phyloP scores from a whole-genome alignment of 30 jellyfish, hydroid and myxozoan species.

The Rhopilema esculentum region DNA sequence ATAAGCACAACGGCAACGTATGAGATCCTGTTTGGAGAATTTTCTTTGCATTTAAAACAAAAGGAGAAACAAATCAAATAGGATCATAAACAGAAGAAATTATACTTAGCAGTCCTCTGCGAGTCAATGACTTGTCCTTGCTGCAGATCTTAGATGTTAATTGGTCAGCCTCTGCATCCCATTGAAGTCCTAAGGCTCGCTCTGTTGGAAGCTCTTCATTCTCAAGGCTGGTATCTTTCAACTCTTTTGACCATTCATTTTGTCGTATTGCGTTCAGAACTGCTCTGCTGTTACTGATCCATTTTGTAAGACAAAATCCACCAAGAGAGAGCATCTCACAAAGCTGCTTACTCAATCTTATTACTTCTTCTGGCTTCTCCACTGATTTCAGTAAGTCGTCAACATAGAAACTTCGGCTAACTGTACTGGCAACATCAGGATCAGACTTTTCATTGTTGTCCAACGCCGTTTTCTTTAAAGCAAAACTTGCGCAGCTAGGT shows the following conservation, averaged over 20 bases:
- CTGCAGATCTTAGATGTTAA: conserved; percentile 10
- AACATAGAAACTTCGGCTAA: conserved; percentile 56
- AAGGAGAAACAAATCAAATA: conserved; percentile 72
- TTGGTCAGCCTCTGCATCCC: conserved; percentile 57
- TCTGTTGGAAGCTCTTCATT: conserved; percentile 46
- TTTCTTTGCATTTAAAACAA: conserved; percentile 46
- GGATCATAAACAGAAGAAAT: conserved; percentile 68
- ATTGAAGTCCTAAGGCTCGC: conserved; percentile 65
- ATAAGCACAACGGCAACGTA: conserved; percentile 52
- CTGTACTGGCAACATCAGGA: conserved; percentile 12
- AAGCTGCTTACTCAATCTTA: background rate
- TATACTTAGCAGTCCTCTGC: conserved; percentile 40
- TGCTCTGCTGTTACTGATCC: conserved; percentile 3
- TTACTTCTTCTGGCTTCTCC: conserved; percentile 14
- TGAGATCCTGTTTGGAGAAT: conserved; percentile 49
- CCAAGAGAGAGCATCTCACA: conserved; percentile 19
- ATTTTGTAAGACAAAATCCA: conserved; percentile 63
- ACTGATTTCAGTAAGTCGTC: conserved; percentile 58
- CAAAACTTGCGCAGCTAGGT: conserved; percentile 66
- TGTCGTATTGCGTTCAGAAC: conserved; percentile 55
- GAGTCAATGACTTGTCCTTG: conserved; percentile 52
- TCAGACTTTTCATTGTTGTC: conserved; percentile 36
- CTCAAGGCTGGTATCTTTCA: conserved; percentile 36
- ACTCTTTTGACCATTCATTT: conserved; percentile 21
- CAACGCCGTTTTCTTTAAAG: conserved; percentile 50